These are phyloP conservation scores for Ciconia boyciana DNA, from an alignment of 2,113 vertebrate species.

Conservation along the genomic window DNA sequence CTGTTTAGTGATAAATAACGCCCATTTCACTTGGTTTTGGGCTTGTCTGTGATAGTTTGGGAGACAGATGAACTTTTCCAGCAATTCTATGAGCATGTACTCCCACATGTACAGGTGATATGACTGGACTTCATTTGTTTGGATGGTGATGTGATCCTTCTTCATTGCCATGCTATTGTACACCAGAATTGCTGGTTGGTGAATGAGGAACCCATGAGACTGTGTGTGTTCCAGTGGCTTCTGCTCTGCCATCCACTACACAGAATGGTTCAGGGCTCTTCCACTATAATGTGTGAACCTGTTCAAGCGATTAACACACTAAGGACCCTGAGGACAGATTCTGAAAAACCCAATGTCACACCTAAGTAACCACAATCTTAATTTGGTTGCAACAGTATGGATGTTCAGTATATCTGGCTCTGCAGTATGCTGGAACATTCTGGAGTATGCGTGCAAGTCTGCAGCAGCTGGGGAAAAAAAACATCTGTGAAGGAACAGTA, in stretches of 20 bases:
- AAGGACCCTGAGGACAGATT: neutral
- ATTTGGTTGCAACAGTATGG: neutral
- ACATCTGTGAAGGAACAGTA: neutral
- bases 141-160: neutral
- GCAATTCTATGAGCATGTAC: neutral
- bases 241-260: neutral
- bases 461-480: neutral
- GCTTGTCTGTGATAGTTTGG: neutral
- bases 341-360: neutral
- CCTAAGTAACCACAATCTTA: neutral
- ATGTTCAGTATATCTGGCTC: neutral
- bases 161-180: neutral
- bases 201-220: neutral
- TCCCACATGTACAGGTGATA: neutral
- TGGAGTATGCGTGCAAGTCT: neutral
- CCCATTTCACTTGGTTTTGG: neutral
- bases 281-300: fast-evolving
- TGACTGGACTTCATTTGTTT: neutral
- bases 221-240: neutral
- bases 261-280: fast-evolving
- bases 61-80: neutral
- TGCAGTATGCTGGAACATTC: neutral
- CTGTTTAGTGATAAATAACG: neutral
- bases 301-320: neutral
- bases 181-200: neutral